A percentile compares a stretch with the other conserved stretches of the same genome.
These are phyloP conservation scores for Hydrocynus forskahlii DNA, from an alignment of 2,797 vertebrate genomes.

Conservation along the genomic window DNA sequence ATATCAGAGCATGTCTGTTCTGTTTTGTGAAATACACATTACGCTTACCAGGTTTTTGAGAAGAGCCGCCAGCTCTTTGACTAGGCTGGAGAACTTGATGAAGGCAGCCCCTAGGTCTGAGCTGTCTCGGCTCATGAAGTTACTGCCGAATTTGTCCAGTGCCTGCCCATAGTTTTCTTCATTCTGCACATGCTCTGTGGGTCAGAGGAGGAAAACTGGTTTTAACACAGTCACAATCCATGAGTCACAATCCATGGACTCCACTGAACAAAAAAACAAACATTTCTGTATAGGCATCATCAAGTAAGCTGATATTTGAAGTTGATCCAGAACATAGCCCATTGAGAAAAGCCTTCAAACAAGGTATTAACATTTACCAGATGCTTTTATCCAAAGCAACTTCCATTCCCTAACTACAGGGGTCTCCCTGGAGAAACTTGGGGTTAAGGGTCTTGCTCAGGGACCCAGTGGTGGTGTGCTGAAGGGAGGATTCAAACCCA, in stretches of 20 bases:
- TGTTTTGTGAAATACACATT: not conserved
- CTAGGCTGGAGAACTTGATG: conserved; percentile 87
- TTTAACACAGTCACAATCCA: conserved; percentile 8
- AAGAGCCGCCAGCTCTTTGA: conserved; percentile 86
- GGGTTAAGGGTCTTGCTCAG: too few species aligned
- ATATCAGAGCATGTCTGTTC: not conserved
- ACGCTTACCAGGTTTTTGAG: conserved; percentile 87
- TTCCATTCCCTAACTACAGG: too few species aligned
- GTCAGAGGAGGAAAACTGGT: not conserved
- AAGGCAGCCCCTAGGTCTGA: conserved; percentile 88
- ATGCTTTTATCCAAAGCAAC: too few species aligned
- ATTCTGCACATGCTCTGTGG: conserved; percentile 86
- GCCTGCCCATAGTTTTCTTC: conserved; percentile 91
- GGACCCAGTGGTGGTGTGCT: too few species aligned
- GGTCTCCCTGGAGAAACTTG: too few species aligned
- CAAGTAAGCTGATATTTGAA: not conserved
- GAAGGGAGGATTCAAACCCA: too few species aligned
- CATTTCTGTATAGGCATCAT: not conserved
- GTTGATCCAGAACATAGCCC: not conserved
- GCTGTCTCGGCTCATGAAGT: conserved; percentile 90
- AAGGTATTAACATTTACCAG: too few species aligned
- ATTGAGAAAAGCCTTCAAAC: not conserved
- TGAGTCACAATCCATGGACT: not conserved
- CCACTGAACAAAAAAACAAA: not conserved
- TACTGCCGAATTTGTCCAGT: conserved; percentile 89